Evolutionary conservation across 2,888 invertebrate species (phyloP).

Genomic region (Drosophila quinaria): DNA sequence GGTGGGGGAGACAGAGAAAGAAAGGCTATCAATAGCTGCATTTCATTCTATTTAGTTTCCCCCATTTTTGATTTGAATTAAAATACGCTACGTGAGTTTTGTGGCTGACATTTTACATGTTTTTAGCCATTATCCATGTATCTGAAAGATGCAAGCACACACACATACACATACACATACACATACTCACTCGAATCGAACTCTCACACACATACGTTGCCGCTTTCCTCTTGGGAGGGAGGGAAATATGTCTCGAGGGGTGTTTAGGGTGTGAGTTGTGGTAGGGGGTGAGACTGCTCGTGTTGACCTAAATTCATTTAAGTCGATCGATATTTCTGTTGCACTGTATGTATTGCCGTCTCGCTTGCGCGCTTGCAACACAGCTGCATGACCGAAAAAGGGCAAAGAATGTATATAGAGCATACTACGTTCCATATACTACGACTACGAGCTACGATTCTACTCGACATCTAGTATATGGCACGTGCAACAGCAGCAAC

Average conservation of each 20-base stretch:
- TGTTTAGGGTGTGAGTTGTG: slow-evolving; percentile 1
- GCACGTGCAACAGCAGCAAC: slow-evolving; percentile 35
- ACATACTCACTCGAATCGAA: background rate
- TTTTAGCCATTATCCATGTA: slow-evolving; percentile 39
- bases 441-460: slow-evolving; percentile 28
- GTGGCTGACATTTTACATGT: slow-evolving; percentile 70
- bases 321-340: slow-evolving; percentile 76
- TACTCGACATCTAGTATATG: slow-evolving; percentile 24
- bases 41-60: slow-evolving; percentile 67
- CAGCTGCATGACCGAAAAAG: slow-evolving; percentile 66
- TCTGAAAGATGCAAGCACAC: slow-evolving; percentile 57
- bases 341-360: slow-evolving; percentile 46
- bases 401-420: slow-evolving; percentile 71
- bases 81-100: slow-evolving; percentile 79
- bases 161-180: slow-evolving; percentile 13
- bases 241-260: slow-evolving; percentile 1
- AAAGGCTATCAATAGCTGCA: slow-evolving; percentile 38
- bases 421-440: slow-evolving; percentile 70
- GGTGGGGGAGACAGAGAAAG: background rate
- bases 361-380: slow-evolving; percentile 27
- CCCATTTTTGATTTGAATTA: slow-evolving; percentile 77
- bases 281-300: slow-evolving; percentile 10
- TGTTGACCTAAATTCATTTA: slow-evolving; percentile 79
- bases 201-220: slow-evolving; percentile 8
- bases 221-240: slow-evolving; percentile 21